Evolutionary conservation across 2,113 vertebrate genomes (phyloP).

Genomic region (Noturus placidus): DNA sequence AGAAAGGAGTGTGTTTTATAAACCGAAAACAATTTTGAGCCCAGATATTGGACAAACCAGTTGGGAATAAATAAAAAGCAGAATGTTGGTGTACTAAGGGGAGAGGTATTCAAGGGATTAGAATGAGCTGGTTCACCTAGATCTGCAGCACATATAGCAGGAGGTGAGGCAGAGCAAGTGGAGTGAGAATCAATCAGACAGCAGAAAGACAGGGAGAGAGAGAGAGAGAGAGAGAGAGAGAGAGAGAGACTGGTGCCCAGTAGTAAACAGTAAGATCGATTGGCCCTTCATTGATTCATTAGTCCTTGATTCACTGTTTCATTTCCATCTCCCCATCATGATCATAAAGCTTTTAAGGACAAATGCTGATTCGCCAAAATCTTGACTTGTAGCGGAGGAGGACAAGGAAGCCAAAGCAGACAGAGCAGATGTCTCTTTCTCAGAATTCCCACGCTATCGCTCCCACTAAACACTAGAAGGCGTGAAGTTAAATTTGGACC

Average conservation of each 20-base stretch:
- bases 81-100: not conserved
- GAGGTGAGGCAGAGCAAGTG: conserved; percentile 1
- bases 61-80: not conserved
- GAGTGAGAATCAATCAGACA: conserved; percentile 33
- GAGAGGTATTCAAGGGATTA: not conserved
- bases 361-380: conserved; percentile 4
- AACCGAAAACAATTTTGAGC: not conserved
- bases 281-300: conserved; percentile 24
- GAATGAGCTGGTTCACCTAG: conserved; percentile 4
- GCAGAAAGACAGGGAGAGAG: not conserved
- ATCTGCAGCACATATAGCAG: conserved; percentile 45
- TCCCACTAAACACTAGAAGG: conserved; percentile 1
- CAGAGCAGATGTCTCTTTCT: not conserved
- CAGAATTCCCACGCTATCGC: conserved; percentile 7
- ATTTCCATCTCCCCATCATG: not conserved
- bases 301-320: not conserved
- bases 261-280: conserved; percentile 33
- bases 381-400: not conserved
- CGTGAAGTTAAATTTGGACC: conserved; percentile 11
- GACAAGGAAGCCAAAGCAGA: conserved; percentile 3
- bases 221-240: conserved; percentile 13
- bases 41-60: not conserved
- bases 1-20: not conserved
- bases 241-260: conserved; percentile 15
- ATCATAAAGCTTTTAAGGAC: not conserved